A percentile compares a stretch with the other conserved stretches of the same genome.
phyloP scores from a whole-genome alignment of 1,140 invertebrate species.

The Eulimnadia texana region DNA sequence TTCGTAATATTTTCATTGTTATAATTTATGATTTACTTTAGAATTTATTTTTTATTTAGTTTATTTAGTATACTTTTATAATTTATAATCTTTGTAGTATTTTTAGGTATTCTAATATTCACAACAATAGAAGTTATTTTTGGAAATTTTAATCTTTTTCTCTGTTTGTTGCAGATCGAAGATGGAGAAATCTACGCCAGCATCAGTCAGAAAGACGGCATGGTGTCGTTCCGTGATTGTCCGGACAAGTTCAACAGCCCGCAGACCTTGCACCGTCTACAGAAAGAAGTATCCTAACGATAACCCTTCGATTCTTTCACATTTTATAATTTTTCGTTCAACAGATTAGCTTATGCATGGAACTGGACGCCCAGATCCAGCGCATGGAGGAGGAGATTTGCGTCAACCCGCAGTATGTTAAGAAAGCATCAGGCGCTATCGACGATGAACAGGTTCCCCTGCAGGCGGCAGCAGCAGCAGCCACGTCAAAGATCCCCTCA shows the following conservation, averaged over 20 bases:
- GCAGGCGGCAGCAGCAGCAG: slow-evolving; percentile 23
- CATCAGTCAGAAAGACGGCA: slow-evolving; percentile 95
- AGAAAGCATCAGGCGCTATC: slow-evolving; percentile 48
- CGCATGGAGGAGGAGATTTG: slow-evolving; percentile 90
- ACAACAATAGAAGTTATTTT: background rate
- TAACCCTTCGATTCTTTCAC: background rate
- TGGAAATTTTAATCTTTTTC: slow-evolving; percentile 6
- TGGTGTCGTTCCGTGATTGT: slow-evolving; percentile 92
- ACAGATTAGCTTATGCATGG: slow-evolving; percentile 72
- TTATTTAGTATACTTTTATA: too few species aligned
- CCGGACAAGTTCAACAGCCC: slow-evolving; percentile 88
- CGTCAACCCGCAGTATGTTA: slow-evolving; percentile 71
- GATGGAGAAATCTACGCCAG: slow-evolving; percentile 92
- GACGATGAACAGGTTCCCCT: slow-evolving; percentile 35
- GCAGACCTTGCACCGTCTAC: slow-evolving; percentile 65
- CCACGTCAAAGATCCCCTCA: slow-evolving; percentile 31
- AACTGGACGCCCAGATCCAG: slow-evolving; percentile 68
- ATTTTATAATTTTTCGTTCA: slow-evolving; percentile 11
- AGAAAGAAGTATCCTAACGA: slow-evolving; percentile 43
- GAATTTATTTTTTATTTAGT: too few species aligned
- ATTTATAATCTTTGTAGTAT: too few species aligned
- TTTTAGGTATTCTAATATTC: too few species aligned
- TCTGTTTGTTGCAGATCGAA: slow-evolving; percentile 57
- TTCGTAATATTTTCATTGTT: too few species aligned
- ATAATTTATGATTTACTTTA: too few species aligned